Base-by-base conservation (phyloP, 1,140 invertebrate species). In the Philaenus spumarius region DNA sequence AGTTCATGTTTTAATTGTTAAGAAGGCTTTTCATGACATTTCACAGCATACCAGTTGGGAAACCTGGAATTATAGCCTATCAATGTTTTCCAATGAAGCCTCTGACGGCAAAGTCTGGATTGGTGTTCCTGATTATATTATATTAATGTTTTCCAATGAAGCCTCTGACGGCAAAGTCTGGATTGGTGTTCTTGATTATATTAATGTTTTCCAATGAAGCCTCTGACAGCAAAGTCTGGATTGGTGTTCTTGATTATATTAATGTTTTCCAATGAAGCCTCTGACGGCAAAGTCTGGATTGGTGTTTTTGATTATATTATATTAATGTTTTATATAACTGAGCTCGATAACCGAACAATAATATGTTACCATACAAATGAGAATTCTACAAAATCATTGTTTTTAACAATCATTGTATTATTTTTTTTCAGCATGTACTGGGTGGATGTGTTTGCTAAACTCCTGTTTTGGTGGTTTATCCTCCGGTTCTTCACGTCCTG, bases 341-440 rank as follows among this genome's bases (percentile, higher is more conserved):
- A 30, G 9, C 3, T 30, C 9, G 26, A 30, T 30, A 30, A 30
- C 26, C 9, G 26, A 30, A 30, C 26, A n/a, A n/a, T 20, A 30
- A 30, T 30, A 4, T 30, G 26, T 30, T 30, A 30, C 26, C 26
- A 30, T 30, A 4, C 26, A 30, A 30, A 3, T n/a, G n/a, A n/a
- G n/a, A n/a, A n/a, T n/a, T n/a, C n/a, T n/a, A n/a, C n/a, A n/a
- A n/a, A n/a, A n/a, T 9, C 26, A 30, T 30, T 56, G 56, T 34
- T 61, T 24, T 48, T 6, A 6, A 17, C 6, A 55, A 24, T 37
- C 12, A 22, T 17, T 17, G 12, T 62, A 62, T 64, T 54, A 61
- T 62, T 62, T 60, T 69, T 64, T 77, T 72, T n/a, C 74, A 84
- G 82, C 15, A 83, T 84, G 82, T 84, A 79, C 68, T 81, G 73